These are phyloP conservation scores for Ptilorrhoa leucosticta DNA, from an alignment of 2,113 vertebrate genomes.

Conservation along the genomic window DNA sequence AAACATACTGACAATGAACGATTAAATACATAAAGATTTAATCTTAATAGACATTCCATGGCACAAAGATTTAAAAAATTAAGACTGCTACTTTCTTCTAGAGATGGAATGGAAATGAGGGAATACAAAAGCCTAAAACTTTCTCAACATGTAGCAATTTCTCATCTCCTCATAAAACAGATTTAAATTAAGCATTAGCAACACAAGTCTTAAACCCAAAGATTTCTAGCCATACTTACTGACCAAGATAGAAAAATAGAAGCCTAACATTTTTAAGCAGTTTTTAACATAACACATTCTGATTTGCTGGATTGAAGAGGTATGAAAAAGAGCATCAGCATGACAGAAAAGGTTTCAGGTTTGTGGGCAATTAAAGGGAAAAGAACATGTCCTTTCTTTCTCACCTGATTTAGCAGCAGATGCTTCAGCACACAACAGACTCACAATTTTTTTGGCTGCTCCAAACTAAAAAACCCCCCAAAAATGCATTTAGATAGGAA, in stretches of 20 bases:
- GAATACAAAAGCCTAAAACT: background rate
- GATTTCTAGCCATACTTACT: background rate
- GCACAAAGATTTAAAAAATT: background rate
- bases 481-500: background rate
- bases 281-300: background rate
- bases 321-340: background rate
- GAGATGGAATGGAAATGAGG: background rate
- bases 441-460: background rate
- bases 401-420: background rate
- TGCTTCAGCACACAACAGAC: background rate
- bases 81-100: background rate
- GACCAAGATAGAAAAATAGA: background rate
- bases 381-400: background rate
- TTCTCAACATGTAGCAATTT: background rate
- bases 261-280: background rate
- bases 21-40: background rate
- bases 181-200: background rate
- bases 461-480: background rate
- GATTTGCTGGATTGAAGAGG: background rate
- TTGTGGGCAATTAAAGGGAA: background rate
- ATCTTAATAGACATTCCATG: background rate
- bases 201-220: background rate
- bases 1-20: background rate
- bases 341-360: background rate
- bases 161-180: background rate